Conservation (phyloP, 2,797 vertebrate genomes). For the Lemur catta region DNA sequence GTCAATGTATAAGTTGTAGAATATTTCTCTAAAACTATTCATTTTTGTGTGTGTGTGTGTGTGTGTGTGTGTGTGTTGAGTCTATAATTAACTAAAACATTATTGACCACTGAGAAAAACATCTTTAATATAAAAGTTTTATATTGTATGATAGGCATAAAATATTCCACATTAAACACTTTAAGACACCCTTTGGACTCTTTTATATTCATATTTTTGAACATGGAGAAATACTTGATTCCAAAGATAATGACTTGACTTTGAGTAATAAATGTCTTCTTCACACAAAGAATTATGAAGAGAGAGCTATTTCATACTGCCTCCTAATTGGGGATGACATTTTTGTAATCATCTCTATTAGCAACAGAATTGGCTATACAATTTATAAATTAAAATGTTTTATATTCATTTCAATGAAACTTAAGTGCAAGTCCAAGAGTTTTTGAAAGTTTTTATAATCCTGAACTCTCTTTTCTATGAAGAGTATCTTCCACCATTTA, state of each 20-base stretch:
- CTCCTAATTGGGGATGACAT: not conserved
- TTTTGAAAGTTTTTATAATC: not conserved
- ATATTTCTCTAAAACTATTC: not conserved
- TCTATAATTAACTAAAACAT: not conserved
- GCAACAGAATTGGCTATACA: not conserved
- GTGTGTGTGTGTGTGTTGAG: not conserved
- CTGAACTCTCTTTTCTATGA: not conserved
- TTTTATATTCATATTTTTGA: not conserved
- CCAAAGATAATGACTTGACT: not conserved
- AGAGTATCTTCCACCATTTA: not conserved
- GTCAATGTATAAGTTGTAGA: not conserved
- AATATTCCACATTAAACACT: not conserved
- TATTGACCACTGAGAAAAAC: not conserved
- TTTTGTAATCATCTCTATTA: not conserved
- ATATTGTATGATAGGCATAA: not conserved
- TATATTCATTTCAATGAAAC: not conserved
- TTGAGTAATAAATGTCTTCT: not conserved
- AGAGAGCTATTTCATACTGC: not conserved
- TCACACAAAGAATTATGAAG: not conserved
- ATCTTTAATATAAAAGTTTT: not conserved
- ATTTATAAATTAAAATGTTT: not conserved
- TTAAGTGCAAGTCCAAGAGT: not conserved
- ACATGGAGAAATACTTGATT: not conserved
- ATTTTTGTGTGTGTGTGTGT: not conserved
- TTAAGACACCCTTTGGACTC: not conserved